Conservation (phyloP, 2,113 vertebrate genomes). For the Anhinga anhinga region DNA sequence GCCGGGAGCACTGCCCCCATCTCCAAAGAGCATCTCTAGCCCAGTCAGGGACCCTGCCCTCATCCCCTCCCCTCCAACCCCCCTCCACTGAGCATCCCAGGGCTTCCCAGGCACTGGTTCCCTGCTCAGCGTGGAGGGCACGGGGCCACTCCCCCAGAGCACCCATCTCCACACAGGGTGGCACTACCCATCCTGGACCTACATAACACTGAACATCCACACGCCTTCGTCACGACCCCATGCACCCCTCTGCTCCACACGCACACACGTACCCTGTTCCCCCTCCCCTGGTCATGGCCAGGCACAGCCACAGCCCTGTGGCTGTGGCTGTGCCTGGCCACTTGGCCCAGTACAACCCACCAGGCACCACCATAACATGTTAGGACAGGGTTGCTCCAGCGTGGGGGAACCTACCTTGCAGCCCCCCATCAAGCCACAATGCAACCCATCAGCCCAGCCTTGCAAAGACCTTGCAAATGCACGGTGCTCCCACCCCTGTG, state of each 20-base stretch:
- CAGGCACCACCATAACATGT: not conserved
- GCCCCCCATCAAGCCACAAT: not conserved
- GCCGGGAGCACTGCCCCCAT: not conserved
- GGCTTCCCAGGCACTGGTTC: not conserved
- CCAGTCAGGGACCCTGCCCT: not conserved
- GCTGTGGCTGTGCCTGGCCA: not conserved
- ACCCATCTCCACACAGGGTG: not conserved
- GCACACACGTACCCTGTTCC: not conserved
- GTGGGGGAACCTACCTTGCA: not conserved
- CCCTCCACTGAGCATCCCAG: constrained; percentile 39
- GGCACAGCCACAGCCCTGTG: not conserved
- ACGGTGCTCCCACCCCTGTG: not conserved
- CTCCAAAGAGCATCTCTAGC: not conserved
- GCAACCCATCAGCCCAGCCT: not conserved
- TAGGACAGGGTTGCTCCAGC: not conserved
- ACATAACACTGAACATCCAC: not conserved
- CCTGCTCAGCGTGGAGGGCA: not conserved
- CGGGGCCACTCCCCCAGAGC: not conserved
- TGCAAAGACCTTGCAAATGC: not conserved
- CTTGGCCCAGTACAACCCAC: not conserved
- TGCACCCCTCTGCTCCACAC: not conserved
- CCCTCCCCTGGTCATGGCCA: not conserved
- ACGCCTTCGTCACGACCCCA: not conserved
- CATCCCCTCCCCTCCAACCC: not conserved
- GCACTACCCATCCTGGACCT: not conserved